Evolutionary conservation across 2,888 invertebrate species (phyloP).

Genomic region (Gibbula magus): DNA sequence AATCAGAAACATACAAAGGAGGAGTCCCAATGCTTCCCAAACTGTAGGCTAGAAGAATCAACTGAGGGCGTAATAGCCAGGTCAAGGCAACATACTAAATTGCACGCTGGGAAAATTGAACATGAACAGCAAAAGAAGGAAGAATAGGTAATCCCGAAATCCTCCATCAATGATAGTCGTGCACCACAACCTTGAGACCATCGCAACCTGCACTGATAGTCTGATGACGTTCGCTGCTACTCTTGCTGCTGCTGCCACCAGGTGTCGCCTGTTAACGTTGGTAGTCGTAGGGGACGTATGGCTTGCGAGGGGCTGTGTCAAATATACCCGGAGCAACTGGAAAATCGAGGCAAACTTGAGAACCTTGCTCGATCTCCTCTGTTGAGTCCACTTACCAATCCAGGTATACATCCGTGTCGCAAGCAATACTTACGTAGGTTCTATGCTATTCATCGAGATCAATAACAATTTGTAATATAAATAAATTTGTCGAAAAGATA

Average conservation of each 20-base stretch:
- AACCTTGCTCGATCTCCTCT: not conserved
- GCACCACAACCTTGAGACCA: conserved; percentile 9
- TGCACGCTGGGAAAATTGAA: conserved; percentile 23
- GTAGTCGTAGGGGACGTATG: conserved; percentile 8
- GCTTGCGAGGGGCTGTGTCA: conserved; percentile 13
- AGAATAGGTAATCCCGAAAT: not conserved
- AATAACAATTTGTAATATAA: no score
- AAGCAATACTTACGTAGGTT: not conserved
- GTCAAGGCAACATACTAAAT: conserved; percentile 22
- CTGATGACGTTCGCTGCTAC: not conserved
- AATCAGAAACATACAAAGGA: conserved; percentile 17
- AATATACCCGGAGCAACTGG: conserved; percentile 15
- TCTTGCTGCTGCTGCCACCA: not conserved
- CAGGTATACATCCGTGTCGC: not conserved
- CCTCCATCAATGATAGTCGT: conserved; percentile 2
- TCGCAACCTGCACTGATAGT: not conserved
- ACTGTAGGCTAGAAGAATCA: conserved; percentile 16
- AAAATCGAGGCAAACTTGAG: conserved; percentile 7
- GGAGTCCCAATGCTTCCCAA: not conserved
- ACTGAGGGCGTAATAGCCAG: conserved; percentile 18
- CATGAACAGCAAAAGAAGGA: conserved; percentile 14
- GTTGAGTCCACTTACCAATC: not conserved
- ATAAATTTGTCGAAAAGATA: no score
- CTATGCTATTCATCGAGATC: no score
- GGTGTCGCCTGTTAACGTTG: not conserved